These are phyloP conservation scores for Agriopis aurantiaria DNA, from an alignment of 2,888 invertebrate species.

Conservation along the genomic window DNA sequence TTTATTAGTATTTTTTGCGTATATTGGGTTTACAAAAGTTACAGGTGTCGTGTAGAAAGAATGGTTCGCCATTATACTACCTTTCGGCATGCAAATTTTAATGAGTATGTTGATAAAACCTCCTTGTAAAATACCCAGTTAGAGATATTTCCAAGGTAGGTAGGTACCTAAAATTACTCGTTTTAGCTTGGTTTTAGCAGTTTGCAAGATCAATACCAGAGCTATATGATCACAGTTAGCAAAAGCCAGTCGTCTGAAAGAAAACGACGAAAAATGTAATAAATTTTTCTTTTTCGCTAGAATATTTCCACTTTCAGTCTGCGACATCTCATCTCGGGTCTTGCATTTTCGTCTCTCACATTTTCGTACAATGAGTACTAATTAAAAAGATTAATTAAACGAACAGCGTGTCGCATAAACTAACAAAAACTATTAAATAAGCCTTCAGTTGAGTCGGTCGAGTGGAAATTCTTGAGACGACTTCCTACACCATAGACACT, in stretches of 20 bases:
- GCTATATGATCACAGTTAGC: background rate
- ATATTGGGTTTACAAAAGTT: too few species aligned
- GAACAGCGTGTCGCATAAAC: constrained; percentile 26
- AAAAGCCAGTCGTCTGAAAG: background rate
- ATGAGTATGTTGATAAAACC: too few species aligned
- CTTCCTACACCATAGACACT: background rate
- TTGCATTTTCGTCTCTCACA: background rate
- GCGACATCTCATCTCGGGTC: constrained; percentile 11
- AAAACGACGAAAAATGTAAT: background rate
- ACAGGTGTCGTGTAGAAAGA: too few species aligned
- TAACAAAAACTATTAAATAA: constrained; percentile 43
- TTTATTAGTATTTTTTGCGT: too few species aligned
- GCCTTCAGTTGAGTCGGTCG: constrained; percentile 50
- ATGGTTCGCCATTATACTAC: too few species aligned
- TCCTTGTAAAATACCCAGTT: too few species aligned
- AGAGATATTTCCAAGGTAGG: too few species aligned
- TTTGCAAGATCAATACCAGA: too few species aligned
- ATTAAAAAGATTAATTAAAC: constrained; percentile 37
- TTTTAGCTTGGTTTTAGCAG: background rate
- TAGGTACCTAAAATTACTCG: background rate
- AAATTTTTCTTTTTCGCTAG: background rate
- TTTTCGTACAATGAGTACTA: constrained; percentile 24
- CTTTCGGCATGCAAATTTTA: too few species aligned
- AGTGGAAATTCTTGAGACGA: constrained; percentile 60
- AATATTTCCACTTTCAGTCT: constrained; percentile 11